Conservation (phyloP, 2,888 invertebrate species). For the Caprella mutica region DNA sequence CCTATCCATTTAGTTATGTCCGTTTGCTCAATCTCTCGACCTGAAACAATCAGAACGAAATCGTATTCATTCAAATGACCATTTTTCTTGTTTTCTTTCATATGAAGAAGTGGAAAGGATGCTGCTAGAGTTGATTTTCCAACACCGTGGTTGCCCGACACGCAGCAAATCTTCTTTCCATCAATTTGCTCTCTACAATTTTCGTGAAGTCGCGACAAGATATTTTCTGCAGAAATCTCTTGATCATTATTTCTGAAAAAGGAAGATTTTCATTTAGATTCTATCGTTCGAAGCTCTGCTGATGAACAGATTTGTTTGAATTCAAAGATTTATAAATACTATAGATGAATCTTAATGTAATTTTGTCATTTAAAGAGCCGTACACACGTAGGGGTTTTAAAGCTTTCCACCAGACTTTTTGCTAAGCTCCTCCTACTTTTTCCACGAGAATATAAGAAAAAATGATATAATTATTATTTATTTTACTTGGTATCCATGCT, state of each 20-base stretch:
- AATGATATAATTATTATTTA: too few relatives aligned
- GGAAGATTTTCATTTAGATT: too few relatives aligned
- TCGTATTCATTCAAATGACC: background rate
- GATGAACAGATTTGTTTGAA: too few relatives aligned
- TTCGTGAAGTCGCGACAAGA: background rate
- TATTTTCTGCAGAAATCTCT: background rate
- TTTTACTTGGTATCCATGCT: too few relatives aligned
- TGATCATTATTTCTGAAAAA: background rate
- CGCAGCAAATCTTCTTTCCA: slow-evolving; percentile 12
- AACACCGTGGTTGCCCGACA: slow-evolving; percentile 15
- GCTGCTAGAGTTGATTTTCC: slow-evolving; percentile 20
- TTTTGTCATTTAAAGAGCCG: too few relatives aligned
- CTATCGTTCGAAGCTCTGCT: too few relatives aligned
- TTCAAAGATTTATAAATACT: too few relatives aligned
- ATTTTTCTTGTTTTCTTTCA: slow-evolving; percentile 6
- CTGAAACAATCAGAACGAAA: slow-evolving; percentile 12
- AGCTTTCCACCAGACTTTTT: too few relatives aligned
- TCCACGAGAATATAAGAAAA: too few relatives aligned
- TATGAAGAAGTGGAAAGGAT: slow-evolving; percentile 12
- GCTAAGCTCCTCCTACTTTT: too few relatives aligned
- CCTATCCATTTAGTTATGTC: background rate
- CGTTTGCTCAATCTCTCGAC: background rate
- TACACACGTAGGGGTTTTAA: too few relatives aligned
- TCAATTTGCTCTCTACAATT: slow-evolving; percentile 2
- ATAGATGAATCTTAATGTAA: too few relatives aligned